A percentile compares a stretch with the other conserved stretches of the same genome.
phyloP scores from a whole-genome alignment of 92 coral and sea anemone species.

The Galaxea fascicularis region DNA sequence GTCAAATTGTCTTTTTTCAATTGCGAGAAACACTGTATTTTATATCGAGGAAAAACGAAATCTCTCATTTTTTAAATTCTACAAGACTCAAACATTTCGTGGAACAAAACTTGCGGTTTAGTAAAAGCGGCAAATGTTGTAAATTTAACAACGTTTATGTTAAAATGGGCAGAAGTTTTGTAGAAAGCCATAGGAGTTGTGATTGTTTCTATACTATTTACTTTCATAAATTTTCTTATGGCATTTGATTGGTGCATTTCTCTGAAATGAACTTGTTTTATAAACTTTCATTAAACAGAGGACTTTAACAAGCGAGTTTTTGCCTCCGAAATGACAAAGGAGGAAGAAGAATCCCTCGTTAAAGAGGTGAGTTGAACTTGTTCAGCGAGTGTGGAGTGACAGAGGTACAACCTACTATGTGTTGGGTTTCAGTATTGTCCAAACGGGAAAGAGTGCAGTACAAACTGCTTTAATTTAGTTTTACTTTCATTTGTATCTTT shows the following conservation, averaged over 20 bases:
- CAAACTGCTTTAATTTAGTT: not conserved
- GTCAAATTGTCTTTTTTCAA: no score
- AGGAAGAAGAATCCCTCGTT: slow-evolving; percentile 70
- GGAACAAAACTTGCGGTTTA: no score
- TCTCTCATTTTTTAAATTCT: not conserved
- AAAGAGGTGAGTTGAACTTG: slow-evolving; percentile 76
- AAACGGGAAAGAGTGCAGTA: no score
- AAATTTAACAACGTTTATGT: no score
- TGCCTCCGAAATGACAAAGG: slow-evolving; percentile 74
- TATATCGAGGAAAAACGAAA: no score
- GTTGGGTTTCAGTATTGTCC: no score
- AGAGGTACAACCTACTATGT: not conserved
- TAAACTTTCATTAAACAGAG: slow-evolving; percentile 63
- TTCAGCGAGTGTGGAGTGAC: not conserved
- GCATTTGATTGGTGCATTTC: not conserved
- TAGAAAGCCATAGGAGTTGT: no score
- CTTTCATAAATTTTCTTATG: not conserved
- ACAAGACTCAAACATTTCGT: no score
- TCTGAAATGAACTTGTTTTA: not conserved
- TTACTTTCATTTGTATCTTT: not conserved
- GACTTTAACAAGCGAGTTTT: slow-evolving; percentile 94
- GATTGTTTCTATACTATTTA: no score
- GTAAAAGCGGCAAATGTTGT: no score
- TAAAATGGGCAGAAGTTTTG: no score
- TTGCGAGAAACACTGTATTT: no score